These are phyloP conservation scores for Paguma larvata DNA, from an alignment of 2,797 vertebrate genomes.

Conservation along the genomic window DNA sequence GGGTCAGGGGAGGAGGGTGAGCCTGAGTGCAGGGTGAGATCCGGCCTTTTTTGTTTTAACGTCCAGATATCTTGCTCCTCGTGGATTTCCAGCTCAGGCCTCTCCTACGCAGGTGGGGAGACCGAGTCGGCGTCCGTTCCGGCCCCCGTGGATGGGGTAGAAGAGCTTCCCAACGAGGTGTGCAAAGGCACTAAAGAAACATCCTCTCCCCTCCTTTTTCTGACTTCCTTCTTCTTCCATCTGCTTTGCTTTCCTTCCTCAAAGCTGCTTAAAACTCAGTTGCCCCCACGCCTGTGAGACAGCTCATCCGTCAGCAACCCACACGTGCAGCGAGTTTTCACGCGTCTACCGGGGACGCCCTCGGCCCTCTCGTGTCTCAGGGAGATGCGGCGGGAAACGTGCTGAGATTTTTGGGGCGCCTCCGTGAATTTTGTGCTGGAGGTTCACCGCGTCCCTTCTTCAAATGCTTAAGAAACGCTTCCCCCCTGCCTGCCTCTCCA, in stretches of 20 bases:
- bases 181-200: accelerated
- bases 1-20: accelerated
- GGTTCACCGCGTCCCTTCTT: background rate
- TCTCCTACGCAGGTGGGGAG: too few relatives aligned
- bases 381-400: too few relatives aligned
- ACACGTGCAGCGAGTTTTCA: accelerated
- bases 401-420: accelerated
- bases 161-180: background rate
- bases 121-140: background rate
- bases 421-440: background rate
- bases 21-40: accelerated
- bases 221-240: background rate
- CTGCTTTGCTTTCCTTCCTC: background rate
- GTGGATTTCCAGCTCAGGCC: background rate
- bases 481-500: too few relatives aligned
- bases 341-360: accelerated
- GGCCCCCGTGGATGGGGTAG: background rate
- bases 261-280: background rate
- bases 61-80: background rate
- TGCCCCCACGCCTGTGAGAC: too few relatives aligned
- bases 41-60: background rate
- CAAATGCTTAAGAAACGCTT: background rate
- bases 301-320: too few relatives aligned
- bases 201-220: background rate
- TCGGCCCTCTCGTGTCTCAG: accelerated